Conservation (phyloP, 2,888 invertebrate species). For the Epinotia demarniana region DNA sequence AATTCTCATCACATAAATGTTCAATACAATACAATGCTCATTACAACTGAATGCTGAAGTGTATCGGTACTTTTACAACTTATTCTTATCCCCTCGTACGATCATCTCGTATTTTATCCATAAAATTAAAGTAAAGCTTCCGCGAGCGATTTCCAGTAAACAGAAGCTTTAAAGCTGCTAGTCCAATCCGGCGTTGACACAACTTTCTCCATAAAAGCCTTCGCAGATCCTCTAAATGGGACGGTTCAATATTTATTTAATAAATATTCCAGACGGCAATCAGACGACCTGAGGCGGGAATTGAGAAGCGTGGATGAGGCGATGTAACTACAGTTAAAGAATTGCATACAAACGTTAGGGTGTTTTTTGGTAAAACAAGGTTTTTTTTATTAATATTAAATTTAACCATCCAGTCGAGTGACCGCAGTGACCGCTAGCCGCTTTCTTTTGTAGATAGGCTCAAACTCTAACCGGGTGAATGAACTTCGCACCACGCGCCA, state of each 20-base stretch:
- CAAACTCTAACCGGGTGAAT: no score
- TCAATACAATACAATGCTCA: no score
- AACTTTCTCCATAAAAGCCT: constrained; percentile 46
- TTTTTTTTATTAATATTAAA: no score
- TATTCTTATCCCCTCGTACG: not conserved
- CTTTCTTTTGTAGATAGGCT: no score
- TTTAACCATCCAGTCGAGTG: no score
- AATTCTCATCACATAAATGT: no score
- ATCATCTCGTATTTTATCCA: not conserved
- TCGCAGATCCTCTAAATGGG: constrained; percentile 65
- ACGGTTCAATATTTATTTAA: constrained; percentile 77
- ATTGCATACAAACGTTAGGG: no score
- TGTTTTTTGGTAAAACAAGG: no score
- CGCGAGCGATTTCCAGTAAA: constrained; percentile 20
- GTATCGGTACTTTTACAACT: not conserved
- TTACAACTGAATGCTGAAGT: no score
- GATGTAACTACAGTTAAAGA: not conserved
- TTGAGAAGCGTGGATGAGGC: constrained; percentile 39
- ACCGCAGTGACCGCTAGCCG: no score
- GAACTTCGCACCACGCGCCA: no score
- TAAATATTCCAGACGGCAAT: constrained; percentile 77
- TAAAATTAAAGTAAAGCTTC: not conserved
- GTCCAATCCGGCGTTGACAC: constrained; percentile 31
- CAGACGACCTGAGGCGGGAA: constrained; percentile 54
- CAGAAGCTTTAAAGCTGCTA: constrained; percentile 28